Conservation (phyloP, 2,113 vertebrate genomes). For the Sorex araneus region DNA sequence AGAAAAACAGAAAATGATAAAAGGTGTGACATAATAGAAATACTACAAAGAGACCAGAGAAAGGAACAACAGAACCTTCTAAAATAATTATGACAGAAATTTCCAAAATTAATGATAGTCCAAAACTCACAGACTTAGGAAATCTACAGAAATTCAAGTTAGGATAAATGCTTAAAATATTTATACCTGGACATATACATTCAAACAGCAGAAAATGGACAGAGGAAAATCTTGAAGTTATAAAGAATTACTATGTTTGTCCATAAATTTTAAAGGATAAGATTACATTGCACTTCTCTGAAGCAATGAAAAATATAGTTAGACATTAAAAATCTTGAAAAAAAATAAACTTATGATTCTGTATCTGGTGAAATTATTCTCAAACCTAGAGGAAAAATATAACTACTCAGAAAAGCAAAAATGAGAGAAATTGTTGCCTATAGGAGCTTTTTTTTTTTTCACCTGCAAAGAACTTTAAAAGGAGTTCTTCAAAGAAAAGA, state of each 20-base stretch:
- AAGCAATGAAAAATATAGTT: neutral
- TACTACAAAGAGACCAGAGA: neutral
- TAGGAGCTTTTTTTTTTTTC: neutral
- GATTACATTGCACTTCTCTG: neutral
- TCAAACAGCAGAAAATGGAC: conserved; percentile 26
- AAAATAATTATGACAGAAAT: conserved; percentile 15
- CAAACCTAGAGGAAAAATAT: neutral
- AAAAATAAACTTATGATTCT: neutral
- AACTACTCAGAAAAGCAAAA: neutral
- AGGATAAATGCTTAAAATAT: conserved; percentile 4
- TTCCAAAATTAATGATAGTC: conserved; percentile 31
- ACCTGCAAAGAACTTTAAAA: neutral
- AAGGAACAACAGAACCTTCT: neutral
- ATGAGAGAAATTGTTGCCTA: neutral
- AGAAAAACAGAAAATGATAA: no score
- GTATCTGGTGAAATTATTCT: neutral
- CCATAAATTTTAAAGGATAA: neutral
- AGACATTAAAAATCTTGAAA: conserved; percentile 9
- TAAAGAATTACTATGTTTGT: neutral
- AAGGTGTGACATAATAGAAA: neutral
- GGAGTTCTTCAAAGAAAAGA: neutral
- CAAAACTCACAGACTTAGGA: neutral
- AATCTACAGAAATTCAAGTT: neutral
- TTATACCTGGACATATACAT: neutral
- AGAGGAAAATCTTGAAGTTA: neutral